Percentiles rank a stretch among this genome's conserved stretches.
Conservation (phyloP, 1,140 invertebrate species). For the Saccostrea cuccullata region DNA sequence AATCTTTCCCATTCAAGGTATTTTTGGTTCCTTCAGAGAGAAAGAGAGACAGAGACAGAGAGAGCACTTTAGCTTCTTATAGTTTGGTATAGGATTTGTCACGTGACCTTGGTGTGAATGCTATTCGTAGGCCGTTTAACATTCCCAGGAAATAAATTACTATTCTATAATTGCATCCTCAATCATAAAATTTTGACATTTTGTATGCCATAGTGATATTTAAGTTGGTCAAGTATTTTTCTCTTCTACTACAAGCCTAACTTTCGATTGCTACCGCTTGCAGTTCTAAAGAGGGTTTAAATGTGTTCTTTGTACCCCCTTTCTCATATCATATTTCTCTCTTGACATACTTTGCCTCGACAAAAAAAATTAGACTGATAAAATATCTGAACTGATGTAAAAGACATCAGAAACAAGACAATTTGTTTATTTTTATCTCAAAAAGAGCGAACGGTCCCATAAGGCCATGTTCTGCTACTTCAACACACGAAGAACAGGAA, state of each 20-base stretch:
- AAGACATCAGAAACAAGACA: too few species aligned
- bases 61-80: background rate
- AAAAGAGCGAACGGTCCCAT: background rate
- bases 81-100: background rate
- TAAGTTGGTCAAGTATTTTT: constrained; percentile 27
- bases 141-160: constrained; percentile 5
- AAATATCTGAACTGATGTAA: too few species aligned
- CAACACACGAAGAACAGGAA: background rate
- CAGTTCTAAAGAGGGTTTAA: background rate
- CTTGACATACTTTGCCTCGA: background rate
- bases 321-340: background rate
- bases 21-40: background rate
- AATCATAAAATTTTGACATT: constrained; percentile 3
- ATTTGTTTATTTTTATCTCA: background rate
- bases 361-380: too few species aligned
- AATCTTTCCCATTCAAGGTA: too few species aligned
- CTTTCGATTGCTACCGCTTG: too few species aligned
- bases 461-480: background rate
- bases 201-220: background rate
- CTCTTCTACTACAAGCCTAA: too few species aligned
- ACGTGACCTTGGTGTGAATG: background rate
- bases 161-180: constrained; percentile 29
- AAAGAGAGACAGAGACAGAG: constrained; percentile 1
- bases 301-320: background rate
- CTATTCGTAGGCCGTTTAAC: background rate